Evolutionary conservation across 2,113 vertebrate species (phyloP), one percentile per base, ranked within the genome.

Genomic region (Istiophorus platypterus): DNA sequence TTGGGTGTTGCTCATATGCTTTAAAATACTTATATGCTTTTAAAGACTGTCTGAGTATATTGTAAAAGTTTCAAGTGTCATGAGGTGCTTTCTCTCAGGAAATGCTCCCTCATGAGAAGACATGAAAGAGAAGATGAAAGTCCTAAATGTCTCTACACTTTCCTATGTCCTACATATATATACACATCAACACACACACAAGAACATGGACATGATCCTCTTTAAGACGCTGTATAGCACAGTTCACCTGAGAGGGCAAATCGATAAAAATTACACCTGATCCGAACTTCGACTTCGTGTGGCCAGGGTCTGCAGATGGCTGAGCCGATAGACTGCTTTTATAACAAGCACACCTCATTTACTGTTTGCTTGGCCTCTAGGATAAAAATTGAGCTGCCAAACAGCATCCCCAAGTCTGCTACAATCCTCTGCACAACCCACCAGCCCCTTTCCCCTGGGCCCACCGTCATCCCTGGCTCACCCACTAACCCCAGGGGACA

Each of bases 401-500:
- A 76, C 59, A 72, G 24, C 14, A 11, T 78, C 78, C 75, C 76
- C 56, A 20, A 52, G 67, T 81, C 76, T 61, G 56, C 42, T 58
- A 62, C 67, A 71, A 17, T 47, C 41, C 73, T 49, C n/a, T 68
- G 26, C 27, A 27, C 68, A 62, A 75, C 69, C 62, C 12, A 2
- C 59, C 69, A 57, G 27, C 76, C 69, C 66, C 58, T 18, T 34
- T 37, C 18, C 29, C 47, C 29, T 7, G n/a, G 47, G 42, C 14
- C 63, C 63, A 22, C 71, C 58, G 8, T 65, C 84, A 76, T 88
- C 79, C 74, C 68, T 67, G 49, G 67, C 82, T 87, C 80, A 82
- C 78, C 87, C 54, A 52, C 86, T 82, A 85, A 84, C 88, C 86
- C 71, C 78, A 7, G 76, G 88, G 86, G 80, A 69, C 87, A 72